Conservation (phyloP, 1,140 invertebrate species). For the Mizuhopecten yessoensis region DNA sequence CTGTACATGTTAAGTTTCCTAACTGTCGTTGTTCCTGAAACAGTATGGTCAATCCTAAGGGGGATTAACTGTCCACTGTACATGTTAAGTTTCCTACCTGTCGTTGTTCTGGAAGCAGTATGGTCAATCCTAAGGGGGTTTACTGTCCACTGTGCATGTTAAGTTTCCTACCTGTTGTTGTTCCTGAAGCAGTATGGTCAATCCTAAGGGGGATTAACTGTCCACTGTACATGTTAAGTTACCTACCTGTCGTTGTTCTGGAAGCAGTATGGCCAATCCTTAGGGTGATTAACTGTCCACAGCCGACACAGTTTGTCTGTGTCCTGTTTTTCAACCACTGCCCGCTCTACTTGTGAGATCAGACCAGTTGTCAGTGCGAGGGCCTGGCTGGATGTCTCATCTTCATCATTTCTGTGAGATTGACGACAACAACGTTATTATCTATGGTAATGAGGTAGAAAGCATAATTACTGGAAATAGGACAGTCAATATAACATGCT, state of each 20-base stretch:
- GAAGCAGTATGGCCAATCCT: conserved; percentile 71
- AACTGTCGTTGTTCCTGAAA: not conserved
- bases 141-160: no score
- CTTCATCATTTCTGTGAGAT: conserved; percentile 80
- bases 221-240: no score
- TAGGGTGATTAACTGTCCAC: conserved; percentile 49
- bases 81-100: conserved; percentile 59
- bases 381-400: conserved; percentile 85
- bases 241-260: conserved; percentile 52
- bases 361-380: conserved; percentile 87
- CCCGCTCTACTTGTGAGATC: conserved; percentile 80
- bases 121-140: no score
- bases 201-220: no score
- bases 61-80: no score
- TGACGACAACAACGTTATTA: no score
- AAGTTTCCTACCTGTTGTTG: not conserved
- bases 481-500: no score
- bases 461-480: no score
- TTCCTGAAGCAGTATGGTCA: not conserved
- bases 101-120: conserved; percentile 56
- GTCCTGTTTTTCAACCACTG: conserved; percentile 58
- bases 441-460: no score
- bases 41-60: no score
- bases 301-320: conserved; percentile 67
- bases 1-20: no score